Conservation (phyloP, 2,113 vertebrate genomes). For the Oryzias javanicus region DNA sequence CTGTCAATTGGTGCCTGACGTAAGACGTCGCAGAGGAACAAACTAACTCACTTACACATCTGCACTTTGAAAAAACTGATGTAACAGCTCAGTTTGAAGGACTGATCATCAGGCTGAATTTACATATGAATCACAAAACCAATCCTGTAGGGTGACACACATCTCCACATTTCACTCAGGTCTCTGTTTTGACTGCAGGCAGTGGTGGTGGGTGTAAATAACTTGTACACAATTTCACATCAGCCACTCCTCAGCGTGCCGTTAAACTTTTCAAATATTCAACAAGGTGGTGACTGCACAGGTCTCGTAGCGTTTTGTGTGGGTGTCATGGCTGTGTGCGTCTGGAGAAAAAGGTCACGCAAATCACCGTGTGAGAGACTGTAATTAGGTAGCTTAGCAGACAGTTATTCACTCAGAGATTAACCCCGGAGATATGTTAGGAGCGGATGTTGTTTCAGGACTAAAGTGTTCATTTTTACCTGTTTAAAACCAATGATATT, state of each 20-base stretch:
- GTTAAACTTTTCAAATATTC: not conserved
- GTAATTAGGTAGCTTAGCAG: not conserved
- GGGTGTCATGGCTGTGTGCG: not conserved
- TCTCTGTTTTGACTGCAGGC: not conserved
- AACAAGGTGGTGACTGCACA: not conserved
- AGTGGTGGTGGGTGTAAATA: slow-evolving; percentile 8
- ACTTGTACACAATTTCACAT: slow-evolving; percentile 11
- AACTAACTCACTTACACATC: not conserved
- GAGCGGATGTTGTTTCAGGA: no score
- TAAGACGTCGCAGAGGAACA: not conserved
- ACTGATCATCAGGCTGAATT: slow-evolving; percentile 1
- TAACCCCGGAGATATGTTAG: no score
- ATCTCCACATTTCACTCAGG: not conserved
- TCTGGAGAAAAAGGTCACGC: not conserved
- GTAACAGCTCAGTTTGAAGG: not conserved
- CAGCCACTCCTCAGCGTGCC: slow-evolving; percentile 1
- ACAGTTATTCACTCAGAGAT: no score
- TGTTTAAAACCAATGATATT: no score
- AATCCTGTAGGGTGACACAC: not conserved
- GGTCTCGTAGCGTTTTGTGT: not conserved
- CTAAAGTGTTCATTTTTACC: no score
- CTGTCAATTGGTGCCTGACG: not conserved
- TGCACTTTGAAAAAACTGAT: not conserved
- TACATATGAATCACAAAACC: slow-evolving; percentile 7
- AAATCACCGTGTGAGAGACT: not conserved